phyloP scores from a whole-genome alignment of 2,113 vertebrate species.

The Eudyptes chrysolophus region DNA sequence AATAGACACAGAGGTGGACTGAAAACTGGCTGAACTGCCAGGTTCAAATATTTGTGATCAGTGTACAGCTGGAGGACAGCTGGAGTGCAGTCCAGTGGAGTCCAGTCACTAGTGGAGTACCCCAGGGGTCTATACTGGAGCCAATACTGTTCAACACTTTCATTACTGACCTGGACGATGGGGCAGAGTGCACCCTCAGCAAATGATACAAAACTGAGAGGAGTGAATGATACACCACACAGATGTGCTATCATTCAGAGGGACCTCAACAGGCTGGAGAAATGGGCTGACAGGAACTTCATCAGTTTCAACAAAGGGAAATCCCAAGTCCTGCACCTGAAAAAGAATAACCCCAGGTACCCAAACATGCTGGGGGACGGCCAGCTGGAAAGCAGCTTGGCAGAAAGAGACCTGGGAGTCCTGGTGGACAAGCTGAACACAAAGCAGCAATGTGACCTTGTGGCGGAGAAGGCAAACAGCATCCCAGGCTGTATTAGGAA shows the following conservation, averaged over 20 bases:
- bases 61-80: neutral
- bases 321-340: neutral
- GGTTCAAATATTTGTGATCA: neutral
- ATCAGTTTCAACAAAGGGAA: neutral
- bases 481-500: neutral
- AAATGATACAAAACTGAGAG: neutral
- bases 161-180: neutral
- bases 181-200: neutral
- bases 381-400: neutral
- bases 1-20: neutral
- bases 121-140: neutral
- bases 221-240: neutral
- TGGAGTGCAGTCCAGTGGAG: neutral
- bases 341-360: neutral
- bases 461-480: neutral
- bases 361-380: too few relatives aligned
- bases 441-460: neutral
- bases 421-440: neutral
- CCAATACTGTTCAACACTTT: neutral
- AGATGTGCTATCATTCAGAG: neutral
- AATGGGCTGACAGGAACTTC: neutral
- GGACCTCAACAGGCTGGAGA: neutral
- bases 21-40: neutral
- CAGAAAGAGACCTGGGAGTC: neutral
- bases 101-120: neutral